A percentile compares a stretch with the other conserved stretches of the same genome.
Conservation (phyloP, 2,113 vertebrate genomes). For the Fulmarus glacialis region DNA sequence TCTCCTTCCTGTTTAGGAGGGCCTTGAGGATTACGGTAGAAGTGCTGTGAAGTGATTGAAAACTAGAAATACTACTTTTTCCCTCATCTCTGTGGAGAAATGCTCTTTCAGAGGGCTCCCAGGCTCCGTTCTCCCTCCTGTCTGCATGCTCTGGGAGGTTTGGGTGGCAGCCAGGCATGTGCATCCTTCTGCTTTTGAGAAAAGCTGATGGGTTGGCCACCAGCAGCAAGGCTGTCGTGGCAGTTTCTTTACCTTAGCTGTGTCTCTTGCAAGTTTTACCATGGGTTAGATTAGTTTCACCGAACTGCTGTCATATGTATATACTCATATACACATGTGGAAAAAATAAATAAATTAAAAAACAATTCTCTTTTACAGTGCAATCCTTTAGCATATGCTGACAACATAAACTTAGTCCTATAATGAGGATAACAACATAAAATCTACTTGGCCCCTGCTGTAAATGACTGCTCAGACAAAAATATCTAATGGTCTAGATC, state of each 20-base stretch:
- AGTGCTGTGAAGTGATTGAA: background rate
- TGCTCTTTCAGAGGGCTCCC: background rate
- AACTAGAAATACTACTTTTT: fast-evolving
- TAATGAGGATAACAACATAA: background rate
- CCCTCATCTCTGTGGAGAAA: background rate
- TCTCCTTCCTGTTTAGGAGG: background rate
- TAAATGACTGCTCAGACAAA: background rate
- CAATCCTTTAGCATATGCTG: background rate
- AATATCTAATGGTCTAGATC: background rate
- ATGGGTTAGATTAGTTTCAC: background rate
- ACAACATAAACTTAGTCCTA: background rate
- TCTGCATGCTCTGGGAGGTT: background rate
- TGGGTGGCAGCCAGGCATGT: background rate
- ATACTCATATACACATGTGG: fast-evolving
- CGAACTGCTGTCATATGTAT: fast-evolving
- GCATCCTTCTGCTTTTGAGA: background rate
- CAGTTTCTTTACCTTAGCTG: background rate
- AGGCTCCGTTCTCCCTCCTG: background rate
- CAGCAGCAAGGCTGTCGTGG: background rate
- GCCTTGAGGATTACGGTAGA: background rate
- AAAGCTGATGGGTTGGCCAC: background rate
- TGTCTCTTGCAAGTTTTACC: background rate
- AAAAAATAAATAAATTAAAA: background rate
- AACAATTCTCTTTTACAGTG: background rate
- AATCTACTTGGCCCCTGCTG: background rate